These are phyloP conservation scores for Helicoverpa zea DNA, from an alignment of 1,140 invertebrate genomes.

Conservation along the genomic window DNA sequence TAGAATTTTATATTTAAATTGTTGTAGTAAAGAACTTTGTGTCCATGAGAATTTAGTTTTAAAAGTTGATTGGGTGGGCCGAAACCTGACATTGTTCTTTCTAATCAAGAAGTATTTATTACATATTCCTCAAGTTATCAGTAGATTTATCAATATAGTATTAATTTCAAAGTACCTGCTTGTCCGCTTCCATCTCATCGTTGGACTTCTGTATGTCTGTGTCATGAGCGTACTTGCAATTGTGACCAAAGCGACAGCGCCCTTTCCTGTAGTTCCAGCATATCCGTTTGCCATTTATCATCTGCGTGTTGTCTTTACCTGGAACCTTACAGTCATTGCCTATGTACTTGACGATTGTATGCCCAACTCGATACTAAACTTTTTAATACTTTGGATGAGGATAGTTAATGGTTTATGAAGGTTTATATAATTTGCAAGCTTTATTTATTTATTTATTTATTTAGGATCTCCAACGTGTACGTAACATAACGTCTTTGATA, in stretches of 20 bases:
- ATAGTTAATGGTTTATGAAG: too few relatives aligned
- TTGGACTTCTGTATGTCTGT: slow-evolving; percentile 91
- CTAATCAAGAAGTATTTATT: too few relatives aligned
- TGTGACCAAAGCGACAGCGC: slow-evolving; percentile 95
- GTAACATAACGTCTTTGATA: too few relatives aligned
- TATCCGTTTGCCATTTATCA: slow-evolving; percentile 95
- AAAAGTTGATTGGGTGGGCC: too few relatives aligned
- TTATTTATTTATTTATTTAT: too few relatives aligned
- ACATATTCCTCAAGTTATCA: neutral
- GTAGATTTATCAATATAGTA: neutral
- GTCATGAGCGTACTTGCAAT: slow-evolving; percentile 97
- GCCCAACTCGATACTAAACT: slow-evolving; percentile 66
- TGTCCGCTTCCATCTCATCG: slow-evolving; percentile 87
- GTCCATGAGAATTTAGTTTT: too few relatives aligned
- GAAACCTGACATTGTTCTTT: too few relatives aligned
- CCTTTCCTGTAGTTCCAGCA: slow-evolving; percentile 98
- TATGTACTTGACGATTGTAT: slow-evolving; percentile 87
- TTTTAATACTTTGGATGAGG: slow-evolving; percentile 8
- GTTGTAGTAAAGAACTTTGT: too few relatives aligned
- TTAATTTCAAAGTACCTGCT: slow-evolving; percentile 73
- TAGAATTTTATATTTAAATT: too few relatives aligned
- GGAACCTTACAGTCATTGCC: slow-evolving; percentile 88
- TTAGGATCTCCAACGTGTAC: too few relatives aligned
- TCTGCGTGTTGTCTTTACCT: slow-evolving; percentile 90
- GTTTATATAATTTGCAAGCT: neutral